Base-by-base conservation (phyloP, 2,888 invertebrate species). In the Drosophila anomelani region DNA sequence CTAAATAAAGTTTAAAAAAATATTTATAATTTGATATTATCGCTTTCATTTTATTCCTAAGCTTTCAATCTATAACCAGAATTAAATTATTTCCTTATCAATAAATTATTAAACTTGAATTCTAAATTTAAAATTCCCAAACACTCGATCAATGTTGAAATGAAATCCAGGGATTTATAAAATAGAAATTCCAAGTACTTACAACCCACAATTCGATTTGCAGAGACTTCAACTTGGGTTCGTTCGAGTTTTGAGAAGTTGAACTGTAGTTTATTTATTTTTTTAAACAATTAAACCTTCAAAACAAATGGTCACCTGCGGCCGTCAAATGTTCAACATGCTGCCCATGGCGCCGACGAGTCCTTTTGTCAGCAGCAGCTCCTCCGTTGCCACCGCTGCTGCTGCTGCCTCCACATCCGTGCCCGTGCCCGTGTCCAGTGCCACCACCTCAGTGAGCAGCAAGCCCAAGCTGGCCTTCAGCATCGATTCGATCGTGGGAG, bases 381-480 rank as follows among this genome's bases (percentile, higher is more conserved):
- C 85, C 67, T 79, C 86, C 51, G 59, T 81, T 51, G 69, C 74
- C 32, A 23, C 36, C 7, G 76, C 80, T 55, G 29, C 47, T 29
- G 76, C 80, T 54, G 78, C 83, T 54, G 78, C 90, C 46, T 74
- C 84, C 53, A 82, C 81, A 47, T 74, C 88, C 29, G 80, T 77
- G 15, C 78, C 81, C 55, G 77, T 64, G 23, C 78, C 80, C 56
- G 78, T 67, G 29, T 54, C 71, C 26, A 34, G 41, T 53, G 36
- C 51, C 57, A 41, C 57, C 5, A 79, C 76, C 73, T 75, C 68
- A 41, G 20, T 67, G 63, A 76, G 68, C 60, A 96, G 96, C 88
- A 97, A 97, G 94, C 97, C 98, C 84, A 98, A 97, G 94, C 96
- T 98, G 92, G 98, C 97, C 90, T 98, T 98, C 92, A 97, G 97